A percentile compares a stretch with the other conserved stretches of the same genome.
Evolutionary conservation across 2,888 invertebrate species (phyloP).

Genomic region (Chaetogeoica ovagalla): DNA sequence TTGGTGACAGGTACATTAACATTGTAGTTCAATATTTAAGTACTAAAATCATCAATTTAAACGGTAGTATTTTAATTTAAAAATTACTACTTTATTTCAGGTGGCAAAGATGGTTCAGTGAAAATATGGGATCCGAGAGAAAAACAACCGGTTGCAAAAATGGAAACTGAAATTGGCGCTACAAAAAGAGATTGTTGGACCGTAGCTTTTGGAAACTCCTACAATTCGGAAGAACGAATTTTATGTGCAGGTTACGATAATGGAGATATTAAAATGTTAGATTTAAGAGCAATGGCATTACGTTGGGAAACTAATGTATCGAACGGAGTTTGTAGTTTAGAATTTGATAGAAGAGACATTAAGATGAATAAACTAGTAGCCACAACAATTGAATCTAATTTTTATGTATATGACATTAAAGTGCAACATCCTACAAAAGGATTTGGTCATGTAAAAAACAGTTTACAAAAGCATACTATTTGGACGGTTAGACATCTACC

Average conservation of each 20-base stretch:
- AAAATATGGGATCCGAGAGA: conserved; percentile 96
- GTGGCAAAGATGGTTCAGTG: conserved; percentile 68
- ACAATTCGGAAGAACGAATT: conserved; percentile 80
- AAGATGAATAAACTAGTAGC: conserved; percentile 92
- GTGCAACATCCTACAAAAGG: conserved; percentile 50
- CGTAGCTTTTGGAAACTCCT: conserved; percentile 87
- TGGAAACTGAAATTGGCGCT: conserved; percentile 75
- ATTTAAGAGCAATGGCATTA: conserved; percentile 78
- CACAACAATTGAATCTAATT: conserved; percentile 87
- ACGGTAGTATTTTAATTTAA: background rate
- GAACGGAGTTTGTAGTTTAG: conserved; percentile 85
- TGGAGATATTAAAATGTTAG: conserved; percentile 93
- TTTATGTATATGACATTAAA: conserved; percentile 84
- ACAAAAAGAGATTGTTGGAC: conserved; percentile 87
- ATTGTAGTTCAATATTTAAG: background rate
- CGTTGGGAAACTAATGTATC: conserved; percentile 90
- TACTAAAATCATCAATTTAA: background rate
- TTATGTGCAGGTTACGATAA: conserved; percentile 94
- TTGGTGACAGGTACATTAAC: conserved; percentile 80
- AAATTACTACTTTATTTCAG: conserved; percentile 47
- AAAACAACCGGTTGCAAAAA: conserved; percentile 86
- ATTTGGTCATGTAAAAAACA: conserved; percentile 43
- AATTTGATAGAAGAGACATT: conserved; percentile 92
- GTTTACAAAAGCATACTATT: conserved; percentile 76
- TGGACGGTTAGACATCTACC: conserved; percentile 89